phyloP scores from a whole-genome alignment of 1,140 invertebrate species.

The Frieseomelitta varia region DNA sequence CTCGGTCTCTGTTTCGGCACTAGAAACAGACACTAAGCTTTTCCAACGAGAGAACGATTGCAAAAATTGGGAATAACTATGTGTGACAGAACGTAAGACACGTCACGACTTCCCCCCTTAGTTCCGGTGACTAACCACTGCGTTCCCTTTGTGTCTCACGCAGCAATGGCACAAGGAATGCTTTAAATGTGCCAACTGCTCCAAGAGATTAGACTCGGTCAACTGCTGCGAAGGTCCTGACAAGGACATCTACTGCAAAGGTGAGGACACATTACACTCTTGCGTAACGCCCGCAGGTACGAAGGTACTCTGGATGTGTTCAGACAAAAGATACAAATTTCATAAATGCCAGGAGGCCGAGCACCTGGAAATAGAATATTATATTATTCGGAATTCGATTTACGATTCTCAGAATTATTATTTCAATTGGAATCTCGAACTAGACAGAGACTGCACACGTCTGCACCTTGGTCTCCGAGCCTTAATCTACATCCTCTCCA shows the following conservation, averaged over 20 bases:
- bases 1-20: slow-evolving; percentile 1
- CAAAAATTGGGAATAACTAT: slow-evolving; percentile 31
- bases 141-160: slow-evolving; percentile 75
- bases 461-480: no score
- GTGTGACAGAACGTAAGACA: slow-evolving; percentile 36
- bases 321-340: background rate
- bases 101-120: slow-evolving; percentile 12
- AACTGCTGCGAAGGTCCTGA: slow-evolving; percentile 97
- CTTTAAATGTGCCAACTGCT: slow-evolving; percentile 96
- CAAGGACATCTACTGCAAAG: slow-evolving; percentile 99
- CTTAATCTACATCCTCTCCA: no score
- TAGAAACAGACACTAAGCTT: background rate
- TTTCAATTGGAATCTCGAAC: no score
- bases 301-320: slow-evolving; percentile 24
- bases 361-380: no score
- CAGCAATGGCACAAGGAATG: slow-evolving; percentile 94
- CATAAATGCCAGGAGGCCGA: no score
- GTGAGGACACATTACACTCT: slow-evolving; percentile 82
- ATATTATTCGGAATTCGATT: no score
- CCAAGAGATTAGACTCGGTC: slow-evolving; percentile 97
- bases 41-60: background rate
- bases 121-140: slow-evolving; percentile 75
- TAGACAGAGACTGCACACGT: no score
- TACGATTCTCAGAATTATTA: no score
- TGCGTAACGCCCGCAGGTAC: background rate